Evolutionary conservation across 2,888 invertebrate species (phyloP), one percentile per base, ranked within the genome.

Genomic region (Portevinia maculata): DNA sequence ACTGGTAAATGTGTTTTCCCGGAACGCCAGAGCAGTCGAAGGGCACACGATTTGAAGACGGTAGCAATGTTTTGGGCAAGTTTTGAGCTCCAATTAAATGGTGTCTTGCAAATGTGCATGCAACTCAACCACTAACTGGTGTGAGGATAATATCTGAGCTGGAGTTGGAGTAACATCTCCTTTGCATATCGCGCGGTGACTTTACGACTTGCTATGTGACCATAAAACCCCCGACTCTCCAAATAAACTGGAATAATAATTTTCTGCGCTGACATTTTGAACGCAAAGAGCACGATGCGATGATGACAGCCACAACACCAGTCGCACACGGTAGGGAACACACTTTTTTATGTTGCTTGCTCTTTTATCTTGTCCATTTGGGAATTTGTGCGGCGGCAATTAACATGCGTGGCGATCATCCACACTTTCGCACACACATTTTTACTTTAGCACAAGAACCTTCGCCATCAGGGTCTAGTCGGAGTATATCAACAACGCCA

Each of bases 361-460:
- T 41, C 5, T 67, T 67, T 75, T 52, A 67, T 76, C 70, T 64
- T 79, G 78, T 79, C 84, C 84, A 84, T 84, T 84, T 84, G 78
- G 60, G 65, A 28, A 55, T 76, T 67, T 84, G 69, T 65, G 64
- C 69, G 73, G 69, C 62, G 57, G 84, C 79, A 73, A 84, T 84
- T 84, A 84, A 79, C 84, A 84, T 84, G 84, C 84, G 84, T 84
- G 73, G 69, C 84, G 84, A 84, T 84, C 76, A 79, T 84, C 84
- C 79, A 84, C 79, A 84, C 84, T 84, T 84, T 84, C 55, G 69
- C 79, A 69, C 39, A 76, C 60, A 65, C 52, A 62, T 39, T 39
- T 46, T 41, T 17, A 57, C 57, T 70, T 28, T 70, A 34, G 50
- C 52, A 46, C 52, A 15, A 70, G 67, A 55, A 37, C 48, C 79